Evolutionary conservation across 53 echinoderm and acorn worm genomes (phyloP).

Genomic region (Stichopus horrens): DNA sequence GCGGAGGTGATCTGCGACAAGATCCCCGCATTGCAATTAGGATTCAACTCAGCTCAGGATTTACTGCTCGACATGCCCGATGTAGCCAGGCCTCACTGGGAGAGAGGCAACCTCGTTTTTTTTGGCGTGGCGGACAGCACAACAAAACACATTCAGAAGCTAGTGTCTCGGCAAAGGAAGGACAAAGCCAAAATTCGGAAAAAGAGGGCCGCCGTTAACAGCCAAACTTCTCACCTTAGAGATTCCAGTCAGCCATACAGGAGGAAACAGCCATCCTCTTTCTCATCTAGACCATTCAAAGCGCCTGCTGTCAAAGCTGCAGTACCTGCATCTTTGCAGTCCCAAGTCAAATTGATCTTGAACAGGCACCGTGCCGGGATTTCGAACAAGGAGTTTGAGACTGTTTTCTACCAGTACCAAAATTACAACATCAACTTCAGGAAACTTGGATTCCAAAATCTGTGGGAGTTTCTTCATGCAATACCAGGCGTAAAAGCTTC

Average conservation of each 20-base stretch:
- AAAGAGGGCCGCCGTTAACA: conserved; percentile 59
- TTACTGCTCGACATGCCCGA: conserved; percentile 79
- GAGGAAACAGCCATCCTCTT: neutral
- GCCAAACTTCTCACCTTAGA: conserved; percentile 27
- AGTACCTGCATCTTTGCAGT: conserved; percentile 72
- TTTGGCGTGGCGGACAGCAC: conserved; percentile 72
- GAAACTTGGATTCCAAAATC: conserved; percentile 69
- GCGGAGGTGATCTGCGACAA: conserved; percentile 62
- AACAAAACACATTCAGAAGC: conserved; percentile 76
- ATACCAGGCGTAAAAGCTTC: conserved; percentile 41
- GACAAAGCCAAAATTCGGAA: conserved; percentile 72
- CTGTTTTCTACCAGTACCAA: conserved; percentile 56
- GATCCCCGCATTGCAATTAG: conserved; percentile 76
- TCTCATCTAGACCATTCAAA: neutral
- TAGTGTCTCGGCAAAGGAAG: conserved; percentile 81
- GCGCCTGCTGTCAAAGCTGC: conserved; percentile 2
- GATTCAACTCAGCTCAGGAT: conserved; percentile 80
- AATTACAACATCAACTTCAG: conserved; percentile 71
- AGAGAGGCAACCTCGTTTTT: conserved; percentile 78
- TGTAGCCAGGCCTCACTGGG: conserved; percentile 64
- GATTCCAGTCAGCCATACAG: neutral
- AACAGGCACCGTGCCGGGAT: conserved; percentile 68
- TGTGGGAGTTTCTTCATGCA: conserved; percentile 54
- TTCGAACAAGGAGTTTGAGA: conserved; percentile 65
- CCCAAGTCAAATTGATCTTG: conserved; percentile 72